These are phyloP conservation scores for Eupsittula cactorum DNA, from an alignment of 2,113 vertebrate genomes.

Conservation along the genomic window DNA sequence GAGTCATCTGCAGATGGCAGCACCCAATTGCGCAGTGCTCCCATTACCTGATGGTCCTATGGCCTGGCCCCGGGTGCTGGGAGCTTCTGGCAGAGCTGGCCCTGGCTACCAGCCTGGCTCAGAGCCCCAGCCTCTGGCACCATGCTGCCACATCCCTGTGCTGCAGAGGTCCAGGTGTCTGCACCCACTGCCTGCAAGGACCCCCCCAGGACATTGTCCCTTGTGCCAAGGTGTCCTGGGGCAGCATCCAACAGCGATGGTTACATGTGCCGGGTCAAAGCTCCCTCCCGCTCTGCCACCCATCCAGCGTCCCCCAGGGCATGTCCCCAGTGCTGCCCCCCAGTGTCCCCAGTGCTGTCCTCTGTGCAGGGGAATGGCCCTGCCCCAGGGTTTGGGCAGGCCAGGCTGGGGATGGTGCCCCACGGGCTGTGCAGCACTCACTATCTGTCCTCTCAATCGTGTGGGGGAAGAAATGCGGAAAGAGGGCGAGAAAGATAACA, in stretches of 20 bases:
- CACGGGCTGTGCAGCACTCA: rapidly evolving
- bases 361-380: rapidly evolving
- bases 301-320: background rate
- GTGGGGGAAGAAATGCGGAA: background rate
- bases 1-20: slow-evolving; percentile 11
- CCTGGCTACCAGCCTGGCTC: background rate
- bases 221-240: background rate
- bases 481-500: background rate
- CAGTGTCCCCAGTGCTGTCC: background rate
- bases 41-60: rapidly evolving
- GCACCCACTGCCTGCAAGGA: background rate
- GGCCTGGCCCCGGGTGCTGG: background rate
- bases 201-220: background rate
- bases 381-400: background rate
- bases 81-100: background rate
- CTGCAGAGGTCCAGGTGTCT: background rate
- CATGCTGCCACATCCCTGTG: rapidly evolving
- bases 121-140: background rate
- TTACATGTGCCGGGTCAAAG: background rate
- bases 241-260: rapidly evolving
- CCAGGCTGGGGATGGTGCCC: background rate
- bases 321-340: background rate
- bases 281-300: background rate
- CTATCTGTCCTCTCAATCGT: background rate
- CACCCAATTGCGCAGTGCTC: background rate